phyloP scores from a whole-genome alignment of 2,113 vertebrate species.

The Geothlypis trichas region DNA sequence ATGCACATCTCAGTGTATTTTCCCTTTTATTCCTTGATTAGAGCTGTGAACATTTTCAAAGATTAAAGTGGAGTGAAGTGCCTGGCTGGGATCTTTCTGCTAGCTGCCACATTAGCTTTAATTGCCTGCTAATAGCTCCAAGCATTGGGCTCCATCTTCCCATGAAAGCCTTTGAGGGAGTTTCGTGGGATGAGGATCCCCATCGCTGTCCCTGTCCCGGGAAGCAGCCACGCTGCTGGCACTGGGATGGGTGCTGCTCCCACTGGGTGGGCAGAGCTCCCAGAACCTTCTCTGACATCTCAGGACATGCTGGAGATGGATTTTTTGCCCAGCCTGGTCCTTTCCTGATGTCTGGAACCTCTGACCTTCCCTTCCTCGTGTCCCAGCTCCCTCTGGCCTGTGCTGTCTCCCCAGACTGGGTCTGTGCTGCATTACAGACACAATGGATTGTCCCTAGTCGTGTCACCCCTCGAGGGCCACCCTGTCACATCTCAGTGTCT shows the following conservation, averaged over 20 bases:
- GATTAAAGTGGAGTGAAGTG: not conserved
- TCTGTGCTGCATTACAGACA: not conserved
- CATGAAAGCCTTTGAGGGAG: not conserved
- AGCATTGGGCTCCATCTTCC: not conserved
- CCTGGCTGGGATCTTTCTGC: not conserved
- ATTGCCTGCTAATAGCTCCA: slow-evolving; percentile 7
- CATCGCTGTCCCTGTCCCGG: rapidly evolving
- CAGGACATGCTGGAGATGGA: not conserved
- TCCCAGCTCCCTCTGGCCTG: not conserved
- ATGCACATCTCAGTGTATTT: not conserved
- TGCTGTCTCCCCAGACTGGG: rapidly evolving
- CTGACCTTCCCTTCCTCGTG: not conserved
- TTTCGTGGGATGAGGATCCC: not conserved
- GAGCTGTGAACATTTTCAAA: not conserved
- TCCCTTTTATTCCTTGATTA: slow-evolving; percentile 26
- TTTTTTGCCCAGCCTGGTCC: not conserved
- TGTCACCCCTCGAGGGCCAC: not conserved
- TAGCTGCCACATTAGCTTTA: slow-evolving; percentile 44
- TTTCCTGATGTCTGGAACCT: not conserved
- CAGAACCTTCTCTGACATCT: not conserved
- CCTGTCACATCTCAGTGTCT: not conserved
- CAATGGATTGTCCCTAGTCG: rapidly evolving
- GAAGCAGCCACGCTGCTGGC: rapidly evolving
- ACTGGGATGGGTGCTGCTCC: not conserved
- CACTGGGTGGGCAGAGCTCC: not conserved